These are phyloP conservation scores for Lasioglossum marginatum DNA, from an alignment of 2,888 invertebrate genomes.

Conservation along the genomic window DNA sequence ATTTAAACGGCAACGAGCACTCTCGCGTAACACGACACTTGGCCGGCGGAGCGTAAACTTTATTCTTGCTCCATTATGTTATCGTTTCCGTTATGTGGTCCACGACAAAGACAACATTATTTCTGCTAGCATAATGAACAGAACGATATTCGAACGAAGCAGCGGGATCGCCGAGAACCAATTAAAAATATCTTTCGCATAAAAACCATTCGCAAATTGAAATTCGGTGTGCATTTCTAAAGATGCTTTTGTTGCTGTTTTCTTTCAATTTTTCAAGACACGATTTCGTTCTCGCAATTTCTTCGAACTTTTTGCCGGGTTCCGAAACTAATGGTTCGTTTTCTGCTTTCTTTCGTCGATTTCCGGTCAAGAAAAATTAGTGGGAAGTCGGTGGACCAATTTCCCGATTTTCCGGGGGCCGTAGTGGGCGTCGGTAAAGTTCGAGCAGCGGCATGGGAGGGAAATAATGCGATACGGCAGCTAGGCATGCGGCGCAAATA, in stretches of 20 bases:
- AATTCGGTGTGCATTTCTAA: background rate
- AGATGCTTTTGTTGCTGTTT: background rate
- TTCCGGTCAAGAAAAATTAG: background rate
- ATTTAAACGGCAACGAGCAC: background rate
- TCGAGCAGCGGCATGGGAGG: background rate
- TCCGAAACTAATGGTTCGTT: background rate
- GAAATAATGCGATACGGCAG: constrained; percentile 21
- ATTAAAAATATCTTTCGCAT: background rate
- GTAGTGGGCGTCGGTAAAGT: background rate
- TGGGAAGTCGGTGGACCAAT: background rate
- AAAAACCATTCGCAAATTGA: background rate
- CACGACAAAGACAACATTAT: background rate
- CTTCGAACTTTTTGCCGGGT: background rate
- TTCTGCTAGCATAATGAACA: background rate
- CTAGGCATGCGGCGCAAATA: constrained; percentile 27
- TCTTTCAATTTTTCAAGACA: background rate
- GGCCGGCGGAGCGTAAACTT: background rate
- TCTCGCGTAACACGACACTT: background rate
- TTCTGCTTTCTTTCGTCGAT: background rate
- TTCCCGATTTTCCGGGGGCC: constrained; percentile 21
- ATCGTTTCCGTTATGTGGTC: background rate
- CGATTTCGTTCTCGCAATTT: background rate
- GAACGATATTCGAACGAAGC: background rate
- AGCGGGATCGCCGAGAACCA: no score
- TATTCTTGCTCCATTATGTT: background rate